Percentiles rank a stretch among this genome's conserved stretches.
Evolutionary conservation across 2,888 invertebrate species (phyloP).

Genomic region (Mylabris sibirica): DNA sequence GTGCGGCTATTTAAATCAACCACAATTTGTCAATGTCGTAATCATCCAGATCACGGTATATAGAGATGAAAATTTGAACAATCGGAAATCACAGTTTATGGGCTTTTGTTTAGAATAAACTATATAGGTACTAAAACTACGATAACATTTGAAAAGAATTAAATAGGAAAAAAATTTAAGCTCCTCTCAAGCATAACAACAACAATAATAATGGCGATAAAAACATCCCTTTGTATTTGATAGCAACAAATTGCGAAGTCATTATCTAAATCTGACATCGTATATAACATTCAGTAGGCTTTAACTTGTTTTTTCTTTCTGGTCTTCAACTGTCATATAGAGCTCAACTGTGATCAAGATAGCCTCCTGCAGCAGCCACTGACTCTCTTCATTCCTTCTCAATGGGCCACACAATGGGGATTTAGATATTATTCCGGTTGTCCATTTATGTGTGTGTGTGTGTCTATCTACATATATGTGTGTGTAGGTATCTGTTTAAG

Average conservation of each 20-base stretch:
- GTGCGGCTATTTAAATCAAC: conserved; percentile 25
- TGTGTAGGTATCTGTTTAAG: neutral
- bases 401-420: conserved; percentile 45
- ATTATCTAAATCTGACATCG: conserved; percentile 54
- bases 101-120: conserved; percentile 31
- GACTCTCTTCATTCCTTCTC: conserved; percentile 34
- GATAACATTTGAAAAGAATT: neutral
- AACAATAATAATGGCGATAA: conserved; percentile 14
- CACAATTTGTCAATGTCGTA: conserved; percentile 35
- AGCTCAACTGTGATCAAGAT: conserved; percentile 47
- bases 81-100: conserved; percentile 34
- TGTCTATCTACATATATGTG: neutral
- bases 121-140: conserved; percentile 3
- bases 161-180: neutral
- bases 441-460: neutral
- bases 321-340: conserved; percentile 47
- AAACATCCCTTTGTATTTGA: conserved; percentile 20
- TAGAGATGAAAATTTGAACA: conserved; percentile 23
- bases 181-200: conserved; percentile 4
- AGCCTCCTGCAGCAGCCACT: conserved; percentile 45
- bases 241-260: conserved; percentile 48
- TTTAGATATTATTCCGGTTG: conserved; percentile 39
- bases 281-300: conserved; percentile 44
- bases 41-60: conserved; percentile 19
- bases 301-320: conserved; percentile 26